Conservation (phyloP, 2,113 vertebrate species). For the Aegotheles bennettii region DNA sequence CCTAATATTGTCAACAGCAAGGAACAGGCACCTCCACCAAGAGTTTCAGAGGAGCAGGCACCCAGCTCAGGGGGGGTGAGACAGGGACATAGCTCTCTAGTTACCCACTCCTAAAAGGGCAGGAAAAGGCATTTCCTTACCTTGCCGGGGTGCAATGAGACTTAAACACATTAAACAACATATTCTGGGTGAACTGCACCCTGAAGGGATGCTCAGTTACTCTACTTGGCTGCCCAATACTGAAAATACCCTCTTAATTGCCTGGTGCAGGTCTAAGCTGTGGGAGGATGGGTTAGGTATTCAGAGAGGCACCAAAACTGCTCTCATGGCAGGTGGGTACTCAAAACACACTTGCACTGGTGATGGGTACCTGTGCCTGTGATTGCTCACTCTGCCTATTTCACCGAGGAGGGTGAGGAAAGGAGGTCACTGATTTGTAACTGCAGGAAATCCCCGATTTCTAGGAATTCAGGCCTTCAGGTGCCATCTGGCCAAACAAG, state of each 20-base stretch:
- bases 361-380: not conserved
- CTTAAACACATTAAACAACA: not conserved
- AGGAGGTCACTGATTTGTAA: not conserved
- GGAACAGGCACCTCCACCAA: not conserved
- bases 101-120: not conserved
- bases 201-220: not conserved
- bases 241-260: not conserved
- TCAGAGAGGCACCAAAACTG: not conserved
- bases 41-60: rapidly evolving
- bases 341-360: not conserved
- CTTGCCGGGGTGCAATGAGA: not conserved
- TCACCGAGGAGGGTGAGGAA: not conserved
- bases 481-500: not conserved
- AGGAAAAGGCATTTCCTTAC: not conserved
- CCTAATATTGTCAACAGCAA: not conserved
- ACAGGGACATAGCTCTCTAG: not conserved
- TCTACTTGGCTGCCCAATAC: not conserved
- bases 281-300: not conserved
- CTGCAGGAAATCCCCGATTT: not conserved
- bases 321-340: not conserved
- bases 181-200: not conserved
- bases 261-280: not conserved
- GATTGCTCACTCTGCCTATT: rapidly evolving
- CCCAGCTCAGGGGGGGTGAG: rapidly evolving
- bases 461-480: not conserved